Evolutionary conservation across 2,888 invertebrate species (phyloP).

Genomic region (Pinctada fucata): DNA sequence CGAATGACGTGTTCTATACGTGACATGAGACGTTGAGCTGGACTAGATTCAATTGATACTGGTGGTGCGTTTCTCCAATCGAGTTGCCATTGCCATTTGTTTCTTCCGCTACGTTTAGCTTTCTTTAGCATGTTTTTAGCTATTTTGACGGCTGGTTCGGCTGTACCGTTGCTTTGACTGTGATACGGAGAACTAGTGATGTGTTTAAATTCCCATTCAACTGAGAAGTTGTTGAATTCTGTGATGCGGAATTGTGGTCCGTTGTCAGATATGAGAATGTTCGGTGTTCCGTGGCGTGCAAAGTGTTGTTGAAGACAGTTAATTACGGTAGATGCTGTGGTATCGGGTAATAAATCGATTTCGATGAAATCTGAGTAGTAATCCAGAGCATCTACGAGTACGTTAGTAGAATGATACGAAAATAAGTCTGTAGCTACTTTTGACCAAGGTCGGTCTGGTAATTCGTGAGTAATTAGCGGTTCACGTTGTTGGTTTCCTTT

Average conservation of each 20-base stretch:
- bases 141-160: neutral
- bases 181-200: neutral
- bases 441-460: conserved; percentile 35
- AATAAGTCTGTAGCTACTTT: conserved; percentile 40
- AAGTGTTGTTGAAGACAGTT: conserved; percentile 38
- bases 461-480: conserved; percentile 31
- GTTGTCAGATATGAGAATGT: conserved; percentile 35
- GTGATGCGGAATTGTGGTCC: conserved; percentile 32
- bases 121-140: neutral
- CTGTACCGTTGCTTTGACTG: conserved; percentile 4
- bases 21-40: no score
- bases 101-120: no score
- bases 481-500: conserved; percentile 32
- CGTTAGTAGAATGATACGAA: conserved; percentile 26
- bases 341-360: conserved; percentile 23
- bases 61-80: conserved; percentile 29
- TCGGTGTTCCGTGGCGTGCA: conserved; percentile 41
- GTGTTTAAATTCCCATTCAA: neutral
- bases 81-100: conserved; percentile 2
- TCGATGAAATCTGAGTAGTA: conserved; percentile 40
- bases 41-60: neutral
- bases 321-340: conserved; percentile 30
- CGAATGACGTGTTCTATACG: no score
- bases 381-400: conserved; percentile 38
- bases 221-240: neutral